Conservation (phyloP, 1,140 invertebrate genomes). For the Hyposmocoma kahamanoa region DNA sequence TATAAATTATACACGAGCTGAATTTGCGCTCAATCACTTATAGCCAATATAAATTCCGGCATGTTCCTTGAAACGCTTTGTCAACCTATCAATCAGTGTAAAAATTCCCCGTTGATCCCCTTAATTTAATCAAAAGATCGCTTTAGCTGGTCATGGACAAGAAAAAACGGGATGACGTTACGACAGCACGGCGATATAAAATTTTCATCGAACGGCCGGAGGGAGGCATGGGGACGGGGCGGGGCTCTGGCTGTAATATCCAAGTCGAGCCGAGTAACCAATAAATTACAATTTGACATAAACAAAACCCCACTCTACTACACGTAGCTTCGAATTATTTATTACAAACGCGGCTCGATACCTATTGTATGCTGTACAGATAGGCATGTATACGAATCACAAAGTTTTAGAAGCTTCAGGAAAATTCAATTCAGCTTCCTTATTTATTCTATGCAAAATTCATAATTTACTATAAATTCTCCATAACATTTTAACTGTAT, state of each 20-base stretch:
- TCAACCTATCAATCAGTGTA: conserved; percentile 68
- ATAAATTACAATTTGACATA: conserved; percentile 70
- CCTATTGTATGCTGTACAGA: too few relatives aligned
- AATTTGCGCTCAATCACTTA: conserved; percentile 57
- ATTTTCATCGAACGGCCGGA: conserved; percentile 52
- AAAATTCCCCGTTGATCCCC: conserved; percentile 68
- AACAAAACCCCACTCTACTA: conserved; percentile 58
- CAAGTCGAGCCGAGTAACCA: conserved; percentile 58
- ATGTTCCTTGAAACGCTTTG: conserved; percentile 56
- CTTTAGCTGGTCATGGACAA: conserved; percentile 60
- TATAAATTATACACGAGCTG: conserved; percentile 47
- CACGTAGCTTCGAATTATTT: conserved; percentile 58
- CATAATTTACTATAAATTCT: too few relatives aligned
- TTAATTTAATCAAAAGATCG: conserved; percentile 72
- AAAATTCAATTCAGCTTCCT: too few relatives aligned
- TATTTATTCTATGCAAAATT: too few relatives aligned
- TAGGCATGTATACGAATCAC: too few relatives aligned
- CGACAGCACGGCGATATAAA: conserved; percentile 60
- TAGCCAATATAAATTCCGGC: conserved; percentile 61
- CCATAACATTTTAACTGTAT: too few relatives aligned
- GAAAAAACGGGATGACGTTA: conserved; percentile 65
- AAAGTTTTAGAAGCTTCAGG: too few relatives aligned
- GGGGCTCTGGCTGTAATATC: conserved; percentile 48
- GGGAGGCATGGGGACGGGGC: conserved; percentile 22
- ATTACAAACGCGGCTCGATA: conserved; percentile 32